Base-by-base conservation (phyloP, 2,113 vertebrate genomes). In the Cricetomys ansorgei region DNA sequence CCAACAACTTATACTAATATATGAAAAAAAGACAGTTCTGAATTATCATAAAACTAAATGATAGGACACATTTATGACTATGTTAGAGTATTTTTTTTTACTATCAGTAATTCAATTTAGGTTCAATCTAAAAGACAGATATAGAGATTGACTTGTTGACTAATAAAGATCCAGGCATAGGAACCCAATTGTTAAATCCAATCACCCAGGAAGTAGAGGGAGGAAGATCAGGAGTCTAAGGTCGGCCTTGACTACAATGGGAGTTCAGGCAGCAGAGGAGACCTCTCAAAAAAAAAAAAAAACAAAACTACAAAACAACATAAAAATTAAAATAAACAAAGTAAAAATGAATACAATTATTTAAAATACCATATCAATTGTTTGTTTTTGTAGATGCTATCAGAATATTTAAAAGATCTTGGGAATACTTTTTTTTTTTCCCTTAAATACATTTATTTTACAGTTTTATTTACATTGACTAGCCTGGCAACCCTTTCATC, bases 371-470 rank as follows among this genome's bases (percentile, higher is more conserved):
- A 13, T 94, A 88, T 96, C 75, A 92, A 90, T 96, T 94, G 31
- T 95, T 96, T 97, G 70, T 86, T 97, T 97, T 94, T 90, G 7
- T 85, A 92, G 19, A 93, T 93, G 34, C 75, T 97, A 89, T 84
- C 93, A 97, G 95, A 70, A 69, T 93, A 95, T 96, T 94, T 96
- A 96, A 83, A 53, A 96, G 64, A 85, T 7, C 84, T 97, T 90
- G 45, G 83, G 90, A 95, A 91, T 77, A 95, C 59, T 94, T 97
- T 91, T 76, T 94, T 96, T 94, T 91, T 76, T 94, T 96, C 93
- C 89, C 77, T 93, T 90, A 93, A 96, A 91, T 97, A 90, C 88
- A 94, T 94, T 97, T 97, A 96, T 94, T 97, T 97, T 97, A 93
- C 65, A 92, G 64, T 95, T 97, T 95, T 96, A 95, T 96, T 97